A percentile compares a stretch with the other conserved stretches of the same genome.
phyloP scores from a whole-genome alignment of 2,888 invertebrate genomes.

The Biston stratarius region DNA sequence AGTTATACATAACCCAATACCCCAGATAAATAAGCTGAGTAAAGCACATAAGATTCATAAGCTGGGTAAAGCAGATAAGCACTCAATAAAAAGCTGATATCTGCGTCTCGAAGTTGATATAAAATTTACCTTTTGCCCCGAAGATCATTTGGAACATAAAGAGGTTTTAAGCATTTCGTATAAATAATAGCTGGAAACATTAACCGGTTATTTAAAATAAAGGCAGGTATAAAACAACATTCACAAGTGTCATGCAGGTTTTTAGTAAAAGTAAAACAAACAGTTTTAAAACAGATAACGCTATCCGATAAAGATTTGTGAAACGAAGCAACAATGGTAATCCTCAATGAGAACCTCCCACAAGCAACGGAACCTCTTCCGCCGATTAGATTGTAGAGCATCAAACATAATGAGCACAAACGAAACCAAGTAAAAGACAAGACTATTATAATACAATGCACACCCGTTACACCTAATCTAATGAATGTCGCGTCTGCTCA shows the following conservation, averaged over 20 bases:
- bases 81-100: constrained; percentile 65
- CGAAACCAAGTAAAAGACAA: constrained; percentile 63
- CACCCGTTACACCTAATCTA: constrained; percentile 64
- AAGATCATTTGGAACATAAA: background rate
- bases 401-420: constrained; percentile 69
- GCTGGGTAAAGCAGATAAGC: constrained; percentile 56
- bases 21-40: constrained; percentile 49
- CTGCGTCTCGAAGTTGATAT: constrained; percentile 63
- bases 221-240: constrained; percentile 24
- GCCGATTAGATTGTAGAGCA: constrained; percentile 70
- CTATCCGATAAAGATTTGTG: constrained; percentile 59
- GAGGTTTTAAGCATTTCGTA: background rate
- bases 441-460: constrained; percentile 58
- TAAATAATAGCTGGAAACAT: constrained; percentile 18
- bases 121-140: constrained; percentile 54
- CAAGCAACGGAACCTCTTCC: constrained; percentile 77
- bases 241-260: constrained; percentile 39
- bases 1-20: constrained; percentile 58
- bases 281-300: constrained; percentile 52
- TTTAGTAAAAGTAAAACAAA: constrained; percentile 40
- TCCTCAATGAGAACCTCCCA: constrained; percentile 66
- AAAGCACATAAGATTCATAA: constrained; percentile 54
- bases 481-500: constrained; percentile 58
- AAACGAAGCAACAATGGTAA: constrained; percentile 65
- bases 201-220: constrained; percentile 25